Base-by-base conservation (phyloP, 2,888 invertebrate genomes). In the Aleiodes leptofemur region DNA sequence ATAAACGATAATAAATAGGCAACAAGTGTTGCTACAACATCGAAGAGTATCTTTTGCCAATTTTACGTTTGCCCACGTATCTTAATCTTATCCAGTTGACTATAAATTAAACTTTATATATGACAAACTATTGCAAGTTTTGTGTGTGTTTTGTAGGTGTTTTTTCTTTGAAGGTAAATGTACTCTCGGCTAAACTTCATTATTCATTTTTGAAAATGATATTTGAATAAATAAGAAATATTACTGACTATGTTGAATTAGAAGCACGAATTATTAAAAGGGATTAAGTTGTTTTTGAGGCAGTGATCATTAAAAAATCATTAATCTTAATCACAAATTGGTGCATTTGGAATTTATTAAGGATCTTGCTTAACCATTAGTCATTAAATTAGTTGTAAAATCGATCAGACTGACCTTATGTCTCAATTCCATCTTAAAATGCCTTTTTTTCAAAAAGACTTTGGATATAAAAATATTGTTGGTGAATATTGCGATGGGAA, bases 291-390 rank as follows among this genome's bases (percentile, higher is more conserved):
- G 85, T 83, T 85, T 86, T 83, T 43, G 9, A 82, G 81, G 81
- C 80, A 78, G 80, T 81, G 78, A 79, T 84, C 85, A 85, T 87
- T 86, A 87, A 83, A 83, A 80, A 72, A 82, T 86, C 86, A 86
- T 87, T 85, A 85, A 86, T 87, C 87, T 84, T 83, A 76, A 80
- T 83, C 82, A 34, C 68, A 57, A 69, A 80, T 80, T 72, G 72
- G 77, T 78, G 76, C 77, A 76, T 77, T 23, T 23, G 2, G 68
- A 73, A 78, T 80, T 74, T 78, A 79, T 79, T 79, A 83, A 80
- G 78, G 59, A 69, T 74, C 51, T 43, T 64, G 68, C 72, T 53
- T 56, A 78, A 77, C 73, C 70, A 77, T 80, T 76, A 78, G 56
- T 75, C 73, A 79, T 50, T 48, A n/a, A 76, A 82, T 83, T 72